Evolutionary conservation across 2,888 invertebrate species (phyloP).

Genomic region (Elysia crispata): DNA sequence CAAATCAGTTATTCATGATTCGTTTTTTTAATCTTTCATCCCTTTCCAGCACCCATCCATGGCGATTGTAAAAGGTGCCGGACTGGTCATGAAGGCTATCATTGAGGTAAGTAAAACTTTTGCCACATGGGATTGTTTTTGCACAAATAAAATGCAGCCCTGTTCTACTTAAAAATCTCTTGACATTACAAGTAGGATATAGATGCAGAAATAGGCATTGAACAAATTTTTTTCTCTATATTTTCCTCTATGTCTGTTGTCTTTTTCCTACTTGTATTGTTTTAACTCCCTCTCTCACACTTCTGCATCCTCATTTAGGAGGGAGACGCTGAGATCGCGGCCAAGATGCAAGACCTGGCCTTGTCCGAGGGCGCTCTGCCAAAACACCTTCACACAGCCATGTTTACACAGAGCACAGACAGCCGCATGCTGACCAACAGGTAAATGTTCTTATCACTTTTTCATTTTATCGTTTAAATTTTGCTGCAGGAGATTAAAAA

Average conservation of each 20-base stretch:
- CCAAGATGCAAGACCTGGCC: constrained; percentile 96
- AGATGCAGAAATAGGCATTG: no score
- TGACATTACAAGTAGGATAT: no score
- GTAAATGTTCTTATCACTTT: constrained; percentile 58
- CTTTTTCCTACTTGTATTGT: no score
- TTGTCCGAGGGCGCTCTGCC: constrained; percentile 97
- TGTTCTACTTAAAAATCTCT: no score
- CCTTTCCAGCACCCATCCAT: constrained; percentile 97
- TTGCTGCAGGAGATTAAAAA: no score
- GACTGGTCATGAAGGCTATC: constrained; percentile 96
- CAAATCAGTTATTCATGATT: no score
- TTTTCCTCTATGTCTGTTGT: no score
- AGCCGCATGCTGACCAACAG: constrained; percentile 88
- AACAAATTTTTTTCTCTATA: no score
- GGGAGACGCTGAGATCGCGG: constrained; percentile 92
- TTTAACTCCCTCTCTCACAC: background rate
- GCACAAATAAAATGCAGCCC: no score
- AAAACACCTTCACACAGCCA: constrained; percentile 91
- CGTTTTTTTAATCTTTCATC: no score
- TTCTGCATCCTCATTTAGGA: constrained; percentile 80
- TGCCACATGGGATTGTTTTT: no score
- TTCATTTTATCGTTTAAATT: no score
- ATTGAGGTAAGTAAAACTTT: constrained; percentile 83
- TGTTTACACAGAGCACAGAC: constrained; percentile 89
- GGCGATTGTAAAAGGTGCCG: constrained; percentile 98